Conservation (phyloP, 2,113 vertebrate genomes). For the Ailurus styani region DNA sequence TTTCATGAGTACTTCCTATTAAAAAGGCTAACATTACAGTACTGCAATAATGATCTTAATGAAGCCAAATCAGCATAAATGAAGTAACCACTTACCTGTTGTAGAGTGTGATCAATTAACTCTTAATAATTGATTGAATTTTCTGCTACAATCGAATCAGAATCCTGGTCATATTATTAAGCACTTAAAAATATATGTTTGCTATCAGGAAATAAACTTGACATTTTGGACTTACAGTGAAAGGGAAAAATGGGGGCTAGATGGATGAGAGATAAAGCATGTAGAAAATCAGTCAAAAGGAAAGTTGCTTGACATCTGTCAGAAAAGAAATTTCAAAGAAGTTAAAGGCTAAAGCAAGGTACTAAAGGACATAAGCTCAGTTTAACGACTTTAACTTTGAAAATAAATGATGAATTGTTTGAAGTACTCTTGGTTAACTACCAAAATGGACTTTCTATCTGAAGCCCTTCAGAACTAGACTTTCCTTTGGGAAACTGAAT, state of each 20-base stretch:
- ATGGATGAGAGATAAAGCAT: constrained; percentile 27
- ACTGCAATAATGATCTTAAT: background rate
- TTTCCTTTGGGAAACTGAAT: background rate
- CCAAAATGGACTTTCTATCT: background rate
- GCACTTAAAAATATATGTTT: background rate
- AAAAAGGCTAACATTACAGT: background rate
- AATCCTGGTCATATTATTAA: background rate
- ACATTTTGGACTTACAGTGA: constrained; percentile 7
- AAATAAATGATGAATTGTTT: constrained; percentile 35
- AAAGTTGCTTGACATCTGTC: constrained; percentile 54
- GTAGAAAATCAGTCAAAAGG: constrained; percentile 36
- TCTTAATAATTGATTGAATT: background rate
- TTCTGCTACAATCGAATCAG: background rate
- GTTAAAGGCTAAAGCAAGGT: constrained; percentile 39
- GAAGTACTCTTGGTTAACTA: background rate
- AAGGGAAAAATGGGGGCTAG: constrained; percentile 24
- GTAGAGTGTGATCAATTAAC: background rate
- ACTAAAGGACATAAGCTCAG: constrained; percentile 21
- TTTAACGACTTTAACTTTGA: constrained; percentile 26
- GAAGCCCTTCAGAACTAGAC: background rate
- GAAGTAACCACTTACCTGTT: background rate
- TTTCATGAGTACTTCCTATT: background rate
- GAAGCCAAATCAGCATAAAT: background rate
- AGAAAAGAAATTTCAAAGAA: constrained; percentile 38
- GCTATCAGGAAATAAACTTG: background rate